Evolutionary conservation across 2,797 vertebrate genomes (phyloP).

Genomic region (Falco cherrug): DNA sequence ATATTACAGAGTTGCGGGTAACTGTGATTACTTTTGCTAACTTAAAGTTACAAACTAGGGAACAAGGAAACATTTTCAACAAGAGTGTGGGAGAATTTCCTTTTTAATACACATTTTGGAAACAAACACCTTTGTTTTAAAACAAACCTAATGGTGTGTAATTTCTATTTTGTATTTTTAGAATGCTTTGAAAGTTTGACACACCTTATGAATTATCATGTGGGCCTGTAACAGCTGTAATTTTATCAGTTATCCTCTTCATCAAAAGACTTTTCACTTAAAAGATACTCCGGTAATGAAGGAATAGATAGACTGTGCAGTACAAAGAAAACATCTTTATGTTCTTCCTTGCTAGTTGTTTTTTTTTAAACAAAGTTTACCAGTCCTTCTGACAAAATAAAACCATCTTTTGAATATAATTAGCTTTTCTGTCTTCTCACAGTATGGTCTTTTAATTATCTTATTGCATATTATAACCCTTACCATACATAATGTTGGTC

Average conservation of each 20-base stretch:
- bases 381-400: background rate
- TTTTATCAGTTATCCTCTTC: background rate
- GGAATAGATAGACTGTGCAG: background rate
- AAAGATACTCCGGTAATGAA: background rate
- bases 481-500: background rate
- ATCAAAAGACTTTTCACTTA: background rate
- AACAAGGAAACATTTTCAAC: background rate
- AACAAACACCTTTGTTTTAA: conserved; percentile 34
- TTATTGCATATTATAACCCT: background rate
- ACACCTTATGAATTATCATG: conserved; percentile 35
- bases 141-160: background rate
- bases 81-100: conserved; percentile 4
- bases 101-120: conserved; percentile 16
- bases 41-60: background rate
- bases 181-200: conserved; percentile 29
- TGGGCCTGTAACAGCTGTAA: background rate
- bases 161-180: conserved; percentile 51
- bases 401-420: background rate
- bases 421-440: background rate
- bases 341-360: background rate
- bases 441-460: background rate
- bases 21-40: background rate
- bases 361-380: background rate
- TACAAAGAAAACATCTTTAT: background rate
- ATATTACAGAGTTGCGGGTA: background rate